Percentiles rank a stretch among this genome's conserved stretches.
These are phyloP conservation scores for Beroe forskalii DNA, from an alignment of 37 sponge, comb jelly and placozoan genomes.

Conservation along the genomic window DNA sequence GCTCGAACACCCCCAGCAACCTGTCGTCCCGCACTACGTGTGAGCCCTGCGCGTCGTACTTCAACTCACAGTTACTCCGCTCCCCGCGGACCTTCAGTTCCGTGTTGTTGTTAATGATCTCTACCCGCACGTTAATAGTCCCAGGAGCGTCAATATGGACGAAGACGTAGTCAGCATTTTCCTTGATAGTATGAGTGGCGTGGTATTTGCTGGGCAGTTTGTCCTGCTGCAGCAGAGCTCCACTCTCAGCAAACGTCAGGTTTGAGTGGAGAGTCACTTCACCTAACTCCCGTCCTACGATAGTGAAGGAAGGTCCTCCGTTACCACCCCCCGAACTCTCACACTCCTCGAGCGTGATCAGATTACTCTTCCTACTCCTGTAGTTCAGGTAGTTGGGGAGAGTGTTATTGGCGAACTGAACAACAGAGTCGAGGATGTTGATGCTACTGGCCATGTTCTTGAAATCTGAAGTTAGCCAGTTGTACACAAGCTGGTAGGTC, in stretches of 20 bases:
- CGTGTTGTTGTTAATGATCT: slow-evolving; percentile 61
- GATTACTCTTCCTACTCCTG: slow-evolving; percentile 41
- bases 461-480: slow-evolving; percentile 64
- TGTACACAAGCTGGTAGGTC: slow-evolving; percentile 61
- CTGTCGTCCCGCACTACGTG: slow-evolving; percentile 45
- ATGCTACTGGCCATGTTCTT: slow-evolving; percentile 65
- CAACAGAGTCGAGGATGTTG: slow-evolving; percentile 59
- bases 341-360: slow-evolving; percentile 33
- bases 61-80: slow-evolving; percentile 30
- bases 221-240: slow-evolving; percentile 50
- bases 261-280: slow-evolving; percentile 24
- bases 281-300: slow-evolving; percentile 23
- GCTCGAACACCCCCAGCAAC: slow-evolving; percentile 31
- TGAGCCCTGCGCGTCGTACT: slow-evolving; percentile 37
- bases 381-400: slow-evolving; percentile 62
- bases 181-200: slow-evolving; percentile 59
- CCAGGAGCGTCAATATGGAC: slow-evolving; percentile 63
- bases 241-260: slow-evolving; percentile 61
- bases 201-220: slow-evolving; percentile 64
- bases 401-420: slow-evolving; percentile 63
- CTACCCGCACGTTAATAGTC: slow-evolving; percentile 31
- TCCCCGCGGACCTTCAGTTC: slow-evolving; percentile 51
- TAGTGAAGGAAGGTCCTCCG: slow-evolving; percentile 37
- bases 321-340: not conserved
- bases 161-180: slow-evolving; percentile 59